phyloP scores from a whole-genome alignment of 2,797 vertebrate species.

The Sebastes melanostomus region DNA sequence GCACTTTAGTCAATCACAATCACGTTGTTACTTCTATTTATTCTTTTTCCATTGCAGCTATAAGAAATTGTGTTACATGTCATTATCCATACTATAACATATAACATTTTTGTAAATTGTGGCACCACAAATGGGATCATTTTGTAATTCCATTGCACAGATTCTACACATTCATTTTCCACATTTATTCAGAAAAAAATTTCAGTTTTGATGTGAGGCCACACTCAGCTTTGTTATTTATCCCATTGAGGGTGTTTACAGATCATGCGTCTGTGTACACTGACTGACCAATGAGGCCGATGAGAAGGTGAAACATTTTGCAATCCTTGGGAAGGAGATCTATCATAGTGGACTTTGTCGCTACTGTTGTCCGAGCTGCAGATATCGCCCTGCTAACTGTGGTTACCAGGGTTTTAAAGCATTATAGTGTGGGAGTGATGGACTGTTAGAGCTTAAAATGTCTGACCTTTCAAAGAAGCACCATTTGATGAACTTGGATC shows the following conservation, averaged over 20 bases:
- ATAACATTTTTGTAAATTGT: background rate
- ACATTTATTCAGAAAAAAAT: background rate
- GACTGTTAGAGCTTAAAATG: slow-evolving; percentile 18
- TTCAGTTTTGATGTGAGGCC: background rate
- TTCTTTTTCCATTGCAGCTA: background rate
- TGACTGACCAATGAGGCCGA: background rate
- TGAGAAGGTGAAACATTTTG: background rate
- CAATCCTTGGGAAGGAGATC: background rate
- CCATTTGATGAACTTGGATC: slow-evolving; percentile 17
- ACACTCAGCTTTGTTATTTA: background rate
- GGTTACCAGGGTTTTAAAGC: background rate
- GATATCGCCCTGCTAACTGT: background rate
- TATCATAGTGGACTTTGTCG: background rate
- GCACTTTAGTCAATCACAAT: background rate
- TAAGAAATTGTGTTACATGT: background rate
- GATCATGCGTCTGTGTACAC: background rate
- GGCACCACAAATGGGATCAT: background rate
- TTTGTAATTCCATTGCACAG: background rate
- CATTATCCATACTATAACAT: background rate
- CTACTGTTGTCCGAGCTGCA: background rate
- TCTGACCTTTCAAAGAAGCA: slow-evolving; percentile 34
- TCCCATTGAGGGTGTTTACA: background rate
- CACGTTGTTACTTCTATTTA: background rate
- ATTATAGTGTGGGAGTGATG: slow-evolving; percentile 19
- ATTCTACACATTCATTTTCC: background rate